Conservation (phyloP, 2,797 vertebrate species). For the Forpus xanthops region DNA sequence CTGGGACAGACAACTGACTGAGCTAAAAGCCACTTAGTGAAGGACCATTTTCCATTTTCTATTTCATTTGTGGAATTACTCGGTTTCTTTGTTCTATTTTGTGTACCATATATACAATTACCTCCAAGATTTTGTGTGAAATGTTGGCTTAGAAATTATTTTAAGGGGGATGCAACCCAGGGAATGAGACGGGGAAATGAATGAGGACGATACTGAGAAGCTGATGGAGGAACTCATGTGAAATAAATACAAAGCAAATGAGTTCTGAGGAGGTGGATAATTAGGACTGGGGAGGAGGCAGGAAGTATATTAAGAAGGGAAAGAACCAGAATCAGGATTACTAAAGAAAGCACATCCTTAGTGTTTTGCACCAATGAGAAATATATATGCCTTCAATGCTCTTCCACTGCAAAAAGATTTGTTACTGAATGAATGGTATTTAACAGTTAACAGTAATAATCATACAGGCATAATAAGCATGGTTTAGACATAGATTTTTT, state of each 20-base stretch:
- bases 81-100: neutral
- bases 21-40: neutral
- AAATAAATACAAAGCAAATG: neutral
- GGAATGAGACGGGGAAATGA: neutral
- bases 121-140: neutral
- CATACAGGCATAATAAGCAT: constrained; percentile 1
- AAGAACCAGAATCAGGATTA: neutral
- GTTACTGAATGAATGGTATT: constrained; percentile 13
- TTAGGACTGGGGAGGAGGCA: neutral
- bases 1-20: neutral
- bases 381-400: neutral
- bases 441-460: constrained; percentile 54
- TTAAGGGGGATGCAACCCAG: neutral
- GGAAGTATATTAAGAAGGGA: neutral
- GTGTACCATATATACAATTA: neutral
- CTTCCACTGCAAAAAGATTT: neutral
- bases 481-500: constrained; percentile 63
- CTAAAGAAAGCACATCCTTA: neutral
- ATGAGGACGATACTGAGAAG: neutral
- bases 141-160: neutral
- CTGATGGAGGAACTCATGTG: neutral
- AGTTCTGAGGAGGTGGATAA: neutral
- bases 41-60: neutral
- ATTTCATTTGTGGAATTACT: neutral
- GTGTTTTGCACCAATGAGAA: neutral